Evolutionary conservation across 2,113 vertebrate genomes (phyloP).

Genomic region (Nanorana parkeri): DNA sequence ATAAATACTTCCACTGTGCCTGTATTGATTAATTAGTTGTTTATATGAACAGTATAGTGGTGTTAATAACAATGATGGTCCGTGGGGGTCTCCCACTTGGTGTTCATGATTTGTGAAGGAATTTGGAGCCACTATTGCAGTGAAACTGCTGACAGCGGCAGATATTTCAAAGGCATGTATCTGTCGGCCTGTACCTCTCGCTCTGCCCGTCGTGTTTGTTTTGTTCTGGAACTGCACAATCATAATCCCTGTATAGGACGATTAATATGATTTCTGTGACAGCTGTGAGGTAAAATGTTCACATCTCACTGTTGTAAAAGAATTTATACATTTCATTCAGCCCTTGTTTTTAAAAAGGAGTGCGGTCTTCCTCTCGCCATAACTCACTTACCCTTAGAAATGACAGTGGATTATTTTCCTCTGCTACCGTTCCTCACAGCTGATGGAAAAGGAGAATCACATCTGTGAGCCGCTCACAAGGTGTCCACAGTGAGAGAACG

Average conservation of each 20-base stretch:
- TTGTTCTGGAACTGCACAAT: background rate
- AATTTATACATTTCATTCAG: conserved; percentile 17
- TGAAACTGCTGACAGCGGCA: conserved; percentile 23
- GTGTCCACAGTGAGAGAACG: background rate
- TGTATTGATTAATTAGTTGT: conserved; percentile 7
- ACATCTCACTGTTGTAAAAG: conserved; percentile 1
- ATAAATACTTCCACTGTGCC: background rate
- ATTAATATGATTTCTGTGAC: conserved; percentile 33
- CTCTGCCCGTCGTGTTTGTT: conserved; percentile 22
- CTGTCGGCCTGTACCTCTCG: background rate
- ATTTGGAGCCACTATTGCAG: background rate
- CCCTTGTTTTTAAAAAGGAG: background rate
- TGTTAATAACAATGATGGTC: background rate
- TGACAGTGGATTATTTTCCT: conserved; percentile 39
- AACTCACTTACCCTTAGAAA: conserved; percentile 13
- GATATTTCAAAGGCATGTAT: conserved; percentile 1
- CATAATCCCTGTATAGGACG: background rate
- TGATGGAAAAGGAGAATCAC: conserved; percentile 22
- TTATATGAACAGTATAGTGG: background rate
- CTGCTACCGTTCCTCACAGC: conserved; percentile 21
- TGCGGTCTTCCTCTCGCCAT: conserved; percentile 11
- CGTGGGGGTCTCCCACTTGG: conserved; percentile 20
- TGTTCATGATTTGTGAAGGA: conserved; percentile 6
- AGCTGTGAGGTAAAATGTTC: conserved; percentile 27
- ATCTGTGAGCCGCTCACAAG: background rate